Conservation (phyloP, 2,113 vertebrate species). For the Thalassoma bifasciatum region DNA sequence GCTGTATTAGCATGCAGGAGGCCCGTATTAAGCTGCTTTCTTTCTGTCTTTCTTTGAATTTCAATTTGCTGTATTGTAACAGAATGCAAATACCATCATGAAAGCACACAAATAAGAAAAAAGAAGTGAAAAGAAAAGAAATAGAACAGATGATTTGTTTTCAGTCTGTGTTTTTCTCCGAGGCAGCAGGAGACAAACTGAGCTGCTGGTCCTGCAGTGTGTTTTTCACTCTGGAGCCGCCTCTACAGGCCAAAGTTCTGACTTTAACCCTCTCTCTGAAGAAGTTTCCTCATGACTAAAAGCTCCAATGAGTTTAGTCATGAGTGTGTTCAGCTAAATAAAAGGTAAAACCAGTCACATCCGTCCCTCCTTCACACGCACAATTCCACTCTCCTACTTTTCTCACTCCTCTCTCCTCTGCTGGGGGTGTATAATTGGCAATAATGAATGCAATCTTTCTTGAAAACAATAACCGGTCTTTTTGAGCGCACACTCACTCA, state of each 20-base stretch:
- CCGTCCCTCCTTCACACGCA: neutral
- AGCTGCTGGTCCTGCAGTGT: neutral
- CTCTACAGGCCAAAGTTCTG: constrained; percentile 15
- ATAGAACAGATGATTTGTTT: neutral
- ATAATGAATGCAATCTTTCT: neutral
- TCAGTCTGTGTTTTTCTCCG: neutral
- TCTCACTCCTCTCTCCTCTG: neutral
- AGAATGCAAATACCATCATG: neutral
- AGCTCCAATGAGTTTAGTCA: neutral
- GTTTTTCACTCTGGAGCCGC: constrained; percentile 17
- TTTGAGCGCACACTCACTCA: neutral
- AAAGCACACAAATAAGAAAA: neutral
- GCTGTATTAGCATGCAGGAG: constrained; percentile 34
- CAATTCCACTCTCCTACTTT: neutral
- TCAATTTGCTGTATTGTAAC: neutral
- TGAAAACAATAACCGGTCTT: neutral
- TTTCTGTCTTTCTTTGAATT: constrained; percentile 1
- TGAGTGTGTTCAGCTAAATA: constrained; percentile 11
- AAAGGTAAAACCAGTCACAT: constrained; percentile 6
- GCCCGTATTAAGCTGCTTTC: neutral
- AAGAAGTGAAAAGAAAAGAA: neutral
- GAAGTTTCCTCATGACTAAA: neutral
- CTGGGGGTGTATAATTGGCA: neutral
- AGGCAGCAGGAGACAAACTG: neutral
- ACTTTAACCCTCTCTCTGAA: constrained; percentile 12